Evolutionary conservation across 2,888 invertebrate species (phyloP), one percentile per base, ranked within the genome.

Genomic region (Lepidocyrtinus sp.): DNA sequence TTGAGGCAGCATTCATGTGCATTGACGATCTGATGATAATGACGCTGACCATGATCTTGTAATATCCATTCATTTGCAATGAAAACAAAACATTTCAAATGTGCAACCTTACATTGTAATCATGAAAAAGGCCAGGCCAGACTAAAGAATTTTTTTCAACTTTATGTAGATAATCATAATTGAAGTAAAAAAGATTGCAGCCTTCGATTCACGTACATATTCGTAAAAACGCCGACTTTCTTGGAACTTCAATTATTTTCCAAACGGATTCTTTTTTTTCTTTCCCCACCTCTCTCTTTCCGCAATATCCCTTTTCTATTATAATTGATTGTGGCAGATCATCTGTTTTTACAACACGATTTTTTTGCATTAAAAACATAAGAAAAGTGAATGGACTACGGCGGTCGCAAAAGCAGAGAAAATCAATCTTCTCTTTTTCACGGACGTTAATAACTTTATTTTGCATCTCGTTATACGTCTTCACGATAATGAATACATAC

Each of bases 361-460:
- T 19, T 59, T 19, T 59, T 59, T 59, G 59, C 59, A 55, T 9
- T 21, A 12, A 21, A 59, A 50, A 50, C 1, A 12, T 59, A 50
- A 2, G 59, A 77, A 67, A 77, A 50, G 72, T 71, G 72, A 77
- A 62, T 59, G 77, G 27, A 61, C 71, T 70, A 45, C 26, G 27
- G 27, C 7, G 46, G 36, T 67, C 21, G 19, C 46, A 67, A 17
- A 36, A 21, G 7, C 26, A 12, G 17, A 50, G 50, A 7, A 68
- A 46, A 24, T 46, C 68, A 21, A 22, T 68, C 46, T 68, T 50
- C 26, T 25, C 59, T 59, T 9, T 19, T 68, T 68, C 50, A 46
- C 21, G 36, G 63, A 79, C 69, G 62, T 69, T 79, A 79, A 79
- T 79, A 79, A 69, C 78, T 79, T 79, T 59, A 79, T 79, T 72